Conservation (phyloP, 2,888 invertebrate genomes). For the Brenthis hecate region DNA sequence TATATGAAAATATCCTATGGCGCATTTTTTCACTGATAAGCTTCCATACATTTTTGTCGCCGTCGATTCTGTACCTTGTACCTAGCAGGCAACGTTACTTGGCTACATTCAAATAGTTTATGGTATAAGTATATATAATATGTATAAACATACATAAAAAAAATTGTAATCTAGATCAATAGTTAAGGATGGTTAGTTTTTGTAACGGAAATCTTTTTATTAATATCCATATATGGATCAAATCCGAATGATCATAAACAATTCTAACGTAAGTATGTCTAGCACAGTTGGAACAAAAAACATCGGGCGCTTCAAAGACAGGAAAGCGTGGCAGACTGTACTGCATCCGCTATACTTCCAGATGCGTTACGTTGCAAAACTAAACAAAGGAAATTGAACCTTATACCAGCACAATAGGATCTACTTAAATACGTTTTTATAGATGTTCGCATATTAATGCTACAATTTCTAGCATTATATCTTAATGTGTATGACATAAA, state of each 20-base stretch:
- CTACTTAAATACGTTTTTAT: not conserved
- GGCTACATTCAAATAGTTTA: too few relatives aligned
- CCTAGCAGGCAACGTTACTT: too few relatives aligned
- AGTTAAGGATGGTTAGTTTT: not conserved
- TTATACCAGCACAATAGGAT: slow-evolving; percentile 40
- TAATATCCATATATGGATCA: slow-evolving; percentile 11
- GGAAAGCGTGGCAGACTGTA: slow-evolving; percentile 59
- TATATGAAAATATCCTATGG: too few relatives aligned
- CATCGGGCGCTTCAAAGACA: slow-evolving; percentile 52
- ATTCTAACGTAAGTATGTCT: slow-evolving; percentile 26
- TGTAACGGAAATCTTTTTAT: slow-evolving; percentile 10
- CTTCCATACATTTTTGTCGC: too few relatives aligned
- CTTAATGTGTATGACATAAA: slow-evolving; percentile 16
- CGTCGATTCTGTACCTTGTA: too few relatives aligned
- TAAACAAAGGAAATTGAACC: slow-evolving; percentile 46
- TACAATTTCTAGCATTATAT: slow-evolving; percentile 9
- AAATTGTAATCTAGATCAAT: too few relatives aligned
- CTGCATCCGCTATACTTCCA: slow-evolving; percentile 54
- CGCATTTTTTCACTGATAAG: too few relatives aligned
- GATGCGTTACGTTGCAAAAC: slow-evolving; percentile 36
- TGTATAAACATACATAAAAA: too few relatives aligned
- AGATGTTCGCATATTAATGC: slow-evolving; percentile 9
- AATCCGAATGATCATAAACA: slow-evolving; percentile 27
- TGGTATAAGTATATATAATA: too few relatives aligned
- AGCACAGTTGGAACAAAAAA: slow-evolving; percentile 38